Base-by-base conservation (phyloP, 1,140 invertebrate genomes). In the Hypothenemus hampei region DNA sequence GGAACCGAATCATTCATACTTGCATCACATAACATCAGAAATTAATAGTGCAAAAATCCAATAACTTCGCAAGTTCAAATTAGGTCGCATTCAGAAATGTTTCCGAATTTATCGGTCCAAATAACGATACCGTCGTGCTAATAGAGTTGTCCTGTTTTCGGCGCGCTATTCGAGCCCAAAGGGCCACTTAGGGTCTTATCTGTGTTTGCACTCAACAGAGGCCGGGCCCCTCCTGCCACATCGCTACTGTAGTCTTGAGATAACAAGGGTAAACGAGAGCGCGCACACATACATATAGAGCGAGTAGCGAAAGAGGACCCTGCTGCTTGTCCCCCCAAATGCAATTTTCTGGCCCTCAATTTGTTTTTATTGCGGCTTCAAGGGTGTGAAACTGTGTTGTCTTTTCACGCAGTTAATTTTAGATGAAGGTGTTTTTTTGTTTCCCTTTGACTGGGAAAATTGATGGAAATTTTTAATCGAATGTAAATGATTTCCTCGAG, bases 241-340 rank as follows among this genome's bases (percentile, higher is more conserved):
- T 60, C 49, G 58, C 58, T 48, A 52, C 59, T 60, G 59, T 60
- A 60, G 59, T 60, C 54, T 60, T 57, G 59, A 60, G 59, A 60
- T 60, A 60, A 60, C 59, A 56, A 60, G 52, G 50, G 52, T 55
- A 59, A 47, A 59, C 36, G 44, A 31, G 43, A 29, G 59, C 46
- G 33, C 43, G 46, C 40, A 57, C 58, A 56, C 58, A 44, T 15
- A 26, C 16, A n/a, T n/a, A n/a, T n/a, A n/a, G n/a, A n/a, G n/a
- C n/a, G n/a, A n/a, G n/a, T n/a, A n/a, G n/a, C n/a, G n/a, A n/a
- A n/a, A n/a, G n/a, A n/a, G n/a, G n/a, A n/a, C n/a, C n/a, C n/a
- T n/a, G n/a, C n/a, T n/a, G n/a, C n/a, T n/a, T n/a, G n/a, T 13
- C 26, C 33, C 57, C 52, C 47, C 21, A 13, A 24, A 21, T 23